Percentiles rank a stretch among this genome's conserved stretches.
Conservation (phyloP, 2,888 invertebrate genomes). For the Erebia palarica region DNA sequence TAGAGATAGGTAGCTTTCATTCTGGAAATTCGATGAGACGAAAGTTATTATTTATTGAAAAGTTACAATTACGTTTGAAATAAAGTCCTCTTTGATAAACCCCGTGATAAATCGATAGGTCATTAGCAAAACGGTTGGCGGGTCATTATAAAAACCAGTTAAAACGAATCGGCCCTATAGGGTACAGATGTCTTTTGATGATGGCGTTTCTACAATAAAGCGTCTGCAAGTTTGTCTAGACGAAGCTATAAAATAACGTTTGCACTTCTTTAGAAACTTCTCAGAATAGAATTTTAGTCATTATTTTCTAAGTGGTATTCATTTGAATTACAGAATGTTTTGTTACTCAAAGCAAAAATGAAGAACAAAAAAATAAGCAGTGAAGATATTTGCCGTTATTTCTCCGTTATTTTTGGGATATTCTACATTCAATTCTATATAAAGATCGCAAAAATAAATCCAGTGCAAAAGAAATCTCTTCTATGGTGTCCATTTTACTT, state of each 20-base stretch:
- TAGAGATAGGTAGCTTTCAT: too few species aligned
- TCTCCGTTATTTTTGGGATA: background rate
- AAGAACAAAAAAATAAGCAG: background rate
- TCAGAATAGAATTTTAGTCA: background rate
- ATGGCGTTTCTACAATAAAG: background rate
- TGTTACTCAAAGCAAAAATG: background rate
- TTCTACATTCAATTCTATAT: background rate
- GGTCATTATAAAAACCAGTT: too few species aligned
- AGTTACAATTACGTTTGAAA: too few species aligned
- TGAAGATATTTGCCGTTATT: background rate
- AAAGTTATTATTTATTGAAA: too few species aligned
- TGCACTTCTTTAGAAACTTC: background rate
- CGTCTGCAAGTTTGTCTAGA: constrained; percentile 7
- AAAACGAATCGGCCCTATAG: too few species aligned
- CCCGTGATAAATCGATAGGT: too few species aligned
- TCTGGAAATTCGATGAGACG: too few species aligned
- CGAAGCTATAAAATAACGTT: constrained; percentile 6
- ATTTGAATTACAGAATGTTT: background rate
- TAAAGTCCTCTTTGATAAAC: too few species aligned
- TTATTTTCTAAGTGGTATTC: constrained; percentile 1
- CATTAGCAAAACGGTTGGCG: too few species aligned
- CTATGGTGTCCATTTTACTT: background rate
- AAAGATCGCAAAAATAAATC: background rate
- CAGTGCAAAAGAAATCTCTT: background rate
- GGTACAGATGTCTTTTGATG: too few species aligned